Evolutionary conservation across 2,888 invertebrate genomes (phyloP).

Genomic region (Bombyx huttoni): DNA sequence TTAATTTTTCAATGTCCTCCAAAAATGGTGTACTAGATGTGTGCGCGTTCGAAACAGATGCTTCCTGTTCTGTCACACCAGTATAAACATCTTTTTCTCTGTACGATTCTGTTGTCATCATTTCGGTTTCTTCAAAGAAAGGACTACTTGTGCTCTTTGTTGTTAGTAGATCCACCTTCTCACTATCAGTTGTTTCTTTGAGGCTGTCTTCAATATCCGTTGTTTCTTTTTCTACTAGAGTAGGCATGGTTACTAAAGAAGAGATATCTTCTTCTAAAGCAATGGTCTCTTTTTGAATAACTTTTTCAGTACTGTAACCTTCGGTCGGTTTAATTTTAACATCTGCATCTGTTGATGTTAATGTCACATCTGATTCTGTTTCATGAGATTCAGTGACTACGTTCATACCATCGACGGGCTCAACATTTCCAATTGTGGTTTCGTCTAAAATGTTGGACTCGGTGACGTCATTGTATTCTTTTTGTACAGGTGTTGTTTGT

Average conservation of each 20-base stretch:
- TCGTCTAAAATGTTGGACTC: not conserved
- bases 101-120: slow-evolving; percentile 10
- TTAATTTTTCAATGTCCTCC: slow-evolving; percentile 16
- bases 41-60: not conserved
- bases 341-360: not conserved
- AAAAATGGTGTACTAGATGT: slow-evolving; percentile 14
- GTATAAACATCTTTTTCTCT: slow-evolving; percentile 1
- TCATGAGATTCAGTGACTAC: not conserved
- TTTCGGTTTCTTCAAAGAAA: slow-evolving; percentile 6
- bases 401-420: not conserved
- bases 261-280: not conserved
- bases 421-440: not conserved
- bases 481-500: not conserved
- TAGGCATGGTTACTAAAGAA: slow-evolving; percentile 3
- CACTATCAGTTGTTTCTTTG: slow-evolving; percentile 3
- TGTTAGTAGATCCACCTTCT: slow-evolving; percentile 2
- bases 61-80: not conserved
- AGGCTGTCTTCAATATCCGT: slow-evolving; percentile 6
- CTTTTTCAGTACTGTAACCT: not conserved
- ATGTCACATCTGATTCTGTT: not conserved
- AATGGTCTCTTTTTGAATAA: not conserved
- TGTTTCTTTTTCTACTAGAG: slow-evolving; percentile 7
- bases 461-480: not conserved
- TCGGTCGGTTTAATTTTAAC: not conserved
- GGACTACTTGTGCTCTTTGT: slow-evolving; percentile 5